Conservation (phyloP, 2,797 vertebrate genomes). For the Austrolebias charrua region DNA sequence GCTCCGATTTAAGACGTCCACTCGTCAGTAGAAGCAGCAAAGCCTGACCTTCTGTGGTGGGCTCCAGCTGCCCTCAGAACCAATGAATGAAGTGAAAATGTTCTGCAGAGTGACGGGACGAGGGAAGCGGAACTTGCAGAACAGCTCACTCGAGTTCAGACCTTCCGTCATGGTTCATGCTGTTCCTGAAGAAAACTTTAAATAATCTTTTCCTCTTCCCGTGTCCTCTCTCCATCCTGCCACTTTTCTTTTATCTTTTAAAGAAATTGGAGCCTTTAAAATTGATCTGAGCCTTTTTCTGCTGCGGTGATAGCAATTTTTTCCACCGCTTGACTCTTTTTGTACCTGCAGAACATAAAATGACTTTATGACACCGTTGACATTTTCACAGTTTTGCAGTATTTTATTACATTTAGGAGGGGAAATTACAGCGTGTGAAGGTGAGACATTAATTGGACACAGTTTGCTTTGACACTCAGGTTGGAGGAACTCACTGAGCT, state of each 20-base stretch:
- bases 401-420: not conserved
- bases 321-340: slow-evolving; percentile 1
- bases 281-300: slow-evolving; percentile 9
- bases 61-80: slow-evolving; percentile 22
- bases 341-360: slow-evolving; percentile 12
- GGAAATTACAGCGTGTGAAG: not conserved
- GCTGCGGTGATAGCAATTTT: not conserved
- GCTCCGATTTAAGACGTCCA: too few species aligned
- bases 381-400: slow-evolving; percentile 2
- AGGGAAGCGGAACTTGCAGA: slow-evolving; percentile 16
- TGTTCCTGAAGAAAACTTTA: slow-evolving; percentile 9
- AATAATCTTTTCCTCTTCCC: slow-evolving; percentile 4
- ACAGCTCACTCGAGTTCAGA: slow-evolving; percentile 21
- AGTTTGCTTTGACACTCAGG: not conserved
- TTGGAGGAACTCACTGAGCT: not conserved
- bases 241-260: slow-evolving; percentile 12
- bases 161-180: slow-evolving; percentile 11
- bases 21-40: slow-evolving; percentile 23
- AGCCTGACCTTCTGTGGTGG: slow-evolving; percentile 32
- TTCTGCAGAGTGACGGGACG: slow-evolving; percentile 14
- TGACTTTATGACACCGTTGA: slow-evolving; percentile 2
- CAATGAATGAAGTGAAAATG: slow-evolving; percentile 33
- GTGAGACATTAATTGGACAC: slow-evolving; percentile 2
- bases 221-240: not conserved
- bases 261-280: slow-evolving; percentile 8